These are phyloP conservation scores for Pyralis farinalis DNA, from an alignment of 2,888 invertebrate species.

Conservation along the genomic window DNA sequence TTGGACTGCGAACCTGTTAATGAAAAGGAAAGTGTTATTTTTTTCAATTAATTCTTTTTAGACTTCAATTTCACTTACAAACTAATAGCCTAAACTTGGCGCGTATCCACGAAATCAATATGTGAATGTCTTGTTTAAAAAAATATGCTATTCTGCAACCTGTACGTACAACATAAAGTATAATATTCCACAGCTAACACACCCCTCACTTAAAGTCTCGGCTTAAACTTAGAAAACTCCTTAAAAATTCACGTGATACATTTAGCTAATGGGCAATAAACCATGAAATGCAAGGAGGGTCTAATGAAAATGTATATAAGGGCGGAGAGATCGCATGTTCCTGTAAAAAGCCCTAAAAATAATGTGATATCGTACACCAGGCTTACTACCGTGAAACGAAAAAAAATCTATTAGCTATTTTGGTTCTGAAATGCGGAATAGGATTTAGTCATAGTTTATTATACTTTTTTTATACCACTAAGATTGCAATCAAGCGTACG, in stretches of 20 bases:
- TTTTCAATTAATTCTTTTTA: no score
- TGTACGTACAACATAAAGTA: background rate
- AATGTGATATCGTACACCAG: no score
- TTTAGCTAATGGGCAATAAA: constrained; percentile 11
- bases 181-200: background rate
- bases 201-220: background rate
- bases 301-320: background rate
- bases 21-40: no score
- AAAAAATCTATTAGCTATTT: no score
- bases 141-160: no score
- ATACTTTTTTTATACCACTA: no score
- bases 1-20: no score
- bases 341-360: background rate
- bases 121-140: background rate
- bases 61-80: no score
- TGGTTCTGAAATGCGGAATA: no score
- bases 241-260: constrained; percentile 9
- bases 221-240: constrained; percentile 3
- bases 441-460: no score
- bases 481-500: no score
- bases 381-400: no score
- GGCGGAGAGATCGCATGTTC: background rate
- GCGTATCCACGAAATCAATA: background rate
- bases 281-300: constrained; percentile 5
- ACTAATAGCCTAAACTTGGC: background rate